A percentile compares a stretch with the other conserved stretches of the same genome.
Evolutionary conservation across 1,140 invertebrate genomes (phyloP).

Genomic region (Chrysoperla carnea): DNA sequence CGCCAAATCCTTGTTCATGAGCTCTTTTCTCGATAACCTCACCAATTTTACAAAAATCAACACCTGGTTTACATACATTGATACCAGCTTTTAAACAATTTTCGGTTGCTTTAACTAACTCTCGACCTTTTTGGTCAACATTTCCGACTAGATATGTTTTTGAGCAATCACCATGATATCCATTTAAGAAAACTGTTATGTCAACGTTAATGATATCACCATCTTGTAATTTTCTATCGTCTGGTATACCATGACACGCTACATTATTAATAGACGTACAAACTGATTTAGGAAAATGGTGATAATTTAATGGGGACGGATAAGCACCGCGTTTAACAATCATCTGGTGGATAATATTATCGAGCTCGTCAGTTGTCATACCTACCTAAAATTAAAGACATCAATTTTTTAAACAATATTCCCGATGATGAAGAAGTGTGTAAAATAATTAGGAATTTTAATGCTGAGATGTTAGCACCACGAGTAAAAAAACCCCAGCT

Average conservation of each 20-base stretch:
- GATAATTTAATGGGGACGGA: conserved; percentile 79
- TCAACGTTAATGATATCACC: conserved; percentile 89
- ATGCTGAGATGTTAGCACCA: no score
- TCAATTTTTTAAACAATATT: conserved; percentile 1
- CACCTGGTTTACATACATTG: conserved; percentile 54
- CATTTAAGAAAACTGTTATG: conserved; percentile 71
- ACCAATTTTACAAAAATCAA: conserved; percentile 59
- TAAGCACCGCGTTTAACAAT: conserved; percentile 58
- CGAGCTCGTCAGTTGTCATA: conserved; percentile 74
- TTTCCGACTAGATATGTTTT: conserved; percentile 69
- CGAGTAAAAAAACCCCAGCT: conserved; percentile 1
- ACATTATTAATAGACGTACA: conserved; percentile 94
- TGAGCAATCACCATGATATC: conserved; percentile 86
- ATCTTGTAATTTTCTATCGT: conserved; percentile 54
- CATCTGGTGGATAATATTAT: conserved; percentile 52
- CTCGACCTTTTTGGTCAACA: conserved; percentile 52
- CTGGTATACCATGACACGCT: conserved; percentile 88
- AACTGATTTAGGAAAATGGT: conserved; percentile 78
- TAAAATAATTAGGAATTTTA: no score
- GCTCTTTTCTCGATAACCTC: conserved; percentile 44
- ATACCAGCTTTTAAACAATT: conserved; percentile 59
- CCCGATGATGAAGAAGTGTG: no score
- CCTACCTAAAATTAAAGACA: conserved; percentile 43
- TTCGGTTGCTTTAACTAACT: conserved; percentile 50
- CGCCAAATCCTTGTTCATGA: conserved; percentile 35